These are phyloP conservation scores for Chaetops frenatus DNA, from an alignment of 2,113 vertebrate genomes.

Conservation along the genomic window DNA sequence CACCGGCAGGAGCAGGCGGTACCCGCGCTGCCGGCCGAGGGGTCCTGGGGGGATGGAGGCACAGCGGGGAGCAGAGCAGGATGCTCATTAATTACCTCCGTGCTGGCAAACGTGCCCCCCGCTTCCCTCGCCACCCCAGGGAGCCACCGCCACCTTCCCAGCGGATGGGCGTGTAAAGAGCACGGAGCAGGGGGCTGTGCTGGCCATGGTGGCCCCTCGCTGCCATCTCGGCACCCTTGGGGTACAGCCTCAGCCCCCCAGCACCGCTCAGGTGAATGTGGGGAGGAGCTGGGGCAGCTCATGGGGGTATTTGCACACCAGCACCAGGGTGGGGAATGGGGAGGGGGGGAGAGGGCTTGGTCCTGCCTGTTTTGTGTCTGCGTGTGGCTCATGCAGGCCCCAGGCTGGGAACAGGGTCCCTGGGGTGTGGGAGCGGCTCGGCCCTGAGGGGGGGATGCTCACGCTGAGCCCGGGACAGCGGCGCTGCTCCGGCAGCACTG, in stretches of 20 bases:
- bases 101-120: background rate
- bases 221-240: rapidly evolving
- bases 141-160: background rate
- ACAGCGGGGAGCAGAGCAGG: background rate
- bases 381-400: rapidly evolving
- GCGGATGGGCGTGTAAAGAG: background rate
- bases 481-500: rapidly evolving
- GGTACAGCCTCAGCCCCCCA: rapidly evolving
- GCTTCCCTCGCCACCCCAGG: background rate
- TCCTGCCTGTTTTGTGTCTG: background rate
- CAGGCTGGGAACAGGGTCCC: background rate
- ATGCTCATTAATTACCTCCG: slow-evolving; percentile 5
- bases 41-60: background rate
- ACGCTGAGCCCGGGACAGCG: rapidly evolving
- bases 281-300: background rate
- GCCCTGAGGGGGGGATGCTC: background rate
- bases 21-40: background rate
- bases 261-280: rapidly evolving
- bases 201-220: background rate
- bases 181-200: background rate
- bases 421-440: background rate
- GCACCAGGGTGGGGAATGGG: background rate
- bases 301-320: rapidly evolving
- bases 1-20: background rate
- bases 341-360: rapidly evolving